Evolutionary conservation across 2,113 vertebrate species (phyloP).

Genomic region (Aramus guarauna): DNA sequence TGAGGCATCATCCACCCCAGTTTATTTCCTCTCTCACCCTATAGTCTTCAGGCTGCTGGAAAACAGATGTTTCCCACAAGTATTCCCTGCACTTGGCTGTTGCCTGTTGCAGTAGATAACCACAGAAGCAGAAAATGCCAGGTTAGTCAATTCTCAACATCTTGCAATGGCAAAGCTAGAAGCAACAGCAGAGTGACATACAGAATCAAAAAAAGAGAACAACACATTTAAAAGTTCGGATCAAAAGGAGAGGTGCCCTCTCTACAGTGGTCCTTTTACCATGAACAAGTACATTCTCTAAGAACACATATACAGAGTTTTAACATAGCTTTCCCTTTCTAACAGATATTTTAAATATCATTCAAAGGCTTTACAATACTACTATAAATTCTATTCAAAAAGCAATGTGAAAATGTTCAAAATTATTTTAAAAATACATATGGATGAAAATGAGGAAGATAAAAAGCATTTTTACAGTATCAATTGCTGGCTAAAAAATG

Average conservation of each 20-base stretch:
- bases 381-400: background rate
- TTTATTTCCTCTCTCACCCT: background rate
- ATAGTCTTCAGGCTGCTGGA: background rate
- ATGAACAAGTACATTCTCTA: background rate
- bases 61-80: background rate
- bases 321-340: background rate
- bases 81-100: background rate
- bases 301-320: background rate
- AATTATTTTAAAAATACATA: background rate
- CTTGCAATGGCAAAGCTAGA: background rate
- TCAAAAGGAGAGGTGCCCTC: background rate
- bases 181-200: background rate
- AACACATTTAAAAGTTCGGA: background rate
- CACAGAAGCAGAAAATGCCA: background rate
- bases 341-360: background rate
- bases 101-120: background rate
- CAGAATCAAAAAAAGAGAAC: background rate
- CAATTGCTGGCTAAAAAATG: background rate
- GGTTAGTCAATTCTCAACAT: background rate
- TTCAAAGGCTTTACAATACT: background rate
- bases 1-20: background rate
- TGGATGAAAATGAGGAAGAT: background rate
- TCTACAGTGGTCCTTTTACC: background rate
- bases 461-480: background rate
- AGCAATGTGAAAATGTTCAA: background rate